These are phyloP conservation scores for Operophtera brumata DNA, from an alignment of 2,888 invertebrate species.

Conservation along the genomic window DNA sequence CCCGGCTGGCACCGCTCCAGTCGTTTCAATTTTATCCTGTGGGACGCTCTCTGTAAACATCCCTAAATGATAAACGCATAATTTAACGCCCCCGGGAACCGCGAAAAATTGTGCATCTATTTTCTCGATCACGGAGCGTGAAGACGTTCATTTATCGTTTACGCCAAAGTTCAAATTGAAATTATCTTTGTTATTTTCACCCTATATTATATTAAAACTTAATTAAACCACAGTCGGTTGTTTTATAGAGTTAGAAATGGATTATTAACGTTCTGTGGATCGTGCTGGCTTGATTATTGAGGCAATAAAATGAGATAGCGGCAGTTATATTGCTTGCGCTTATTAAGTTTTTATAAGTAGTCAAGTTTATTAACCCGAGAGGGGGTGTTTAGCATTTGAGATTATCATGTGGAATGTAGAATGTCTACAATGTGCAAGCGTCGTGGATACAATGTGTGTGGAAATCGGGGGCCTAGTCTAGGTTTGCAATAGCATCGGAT, in stretches of 20 bases:
- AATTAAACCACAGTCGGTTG: constrained; percentile 36
- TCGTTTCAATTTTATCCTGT: constrained; percentile 76
- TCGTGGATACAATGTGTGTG: no score
- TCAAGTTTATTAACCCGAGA: constrained; percentile 54
- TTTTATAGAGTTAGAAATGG: constrained; percentile 44
- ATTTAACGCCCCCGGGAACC: constrained; percentile 71
- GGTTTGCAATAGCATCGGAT: no score
- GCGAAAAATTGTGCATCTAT: constrained; percentile 72
- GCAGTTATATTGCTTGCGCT: constrained; percentile 42
- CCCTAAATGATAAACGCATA: constrained; percentile 78
- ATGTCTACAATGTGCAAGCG: no score
- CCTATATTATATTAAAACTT: constrained; percentile 27
- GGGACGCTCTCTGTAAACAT: constrained; percentile 72
- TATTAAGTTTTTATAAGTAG: constrained; percentile 49
- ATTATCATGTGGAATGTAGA: constrained; percentile 41
- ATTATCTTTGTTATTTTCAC: constrained; percentile 25
- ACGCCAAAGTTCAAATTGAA: constrained; percentile 44
- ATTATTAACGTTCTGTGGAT: constrained; percentile 52
- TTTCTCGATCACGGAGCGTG: constrained; percentile 64
- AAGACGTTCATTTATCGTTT: constrained; percentile 59
- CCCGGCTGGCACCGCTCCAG: constrained; percentile 71
- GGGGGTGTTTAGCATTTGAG: constrained; percentile 46
- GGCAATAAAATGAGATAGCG: constrained; percentile 57
- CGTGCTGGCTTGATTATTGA: constrained; percentile 57
- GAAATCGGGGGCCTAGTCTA: no score